Conservation (phyloP, 2,888 invertebrate species). For the Thymelicus lineola region DNA sequence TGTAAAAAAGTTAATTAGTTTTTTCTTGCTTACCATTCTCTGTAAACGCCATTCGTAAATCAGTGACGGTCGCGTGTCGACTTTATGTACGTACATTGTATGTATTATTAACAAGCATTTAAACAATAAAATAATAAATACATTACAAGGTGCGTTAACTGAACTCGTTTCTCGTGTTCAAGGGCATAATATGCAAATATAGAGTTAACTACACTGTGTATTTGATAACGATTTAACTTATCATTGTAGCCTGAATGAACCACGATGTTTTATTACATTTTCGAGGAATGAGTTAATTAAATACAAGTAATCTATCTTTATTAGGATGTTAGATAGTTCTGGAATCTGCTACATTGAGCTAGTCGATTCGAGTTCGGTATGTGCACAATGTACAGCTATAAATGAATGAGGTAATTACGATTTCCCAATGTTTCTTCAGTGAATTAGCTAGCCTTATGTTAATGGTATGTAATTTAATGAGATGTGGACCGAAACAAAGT, state of each 20-base stretch:
- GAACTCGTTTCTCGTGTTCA: constrained; percentile 28
- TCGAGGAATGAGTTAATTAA: neutral
- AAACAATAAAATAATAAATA: neutral
- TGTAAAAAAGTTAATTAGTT: constrained; percentile 35
- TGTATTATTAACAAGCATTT: constrained; percentile 2
- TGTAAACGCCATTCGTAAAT: constrained; percentile 34
- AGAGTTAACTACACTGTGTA: constrained; percentile 4
- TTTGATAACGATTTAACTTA: constrained; percentile 20
- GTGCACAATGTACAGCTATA: neutral
- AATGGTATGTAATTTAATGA: constrained; percentile 10
- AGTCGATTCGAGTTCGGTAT: neutral
- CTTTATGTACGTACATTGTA: neutral
- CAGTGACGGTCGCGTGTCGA: constrained; percentile 11
- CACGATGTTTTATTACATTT: neutral
- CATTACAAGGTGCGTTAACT: neutral
- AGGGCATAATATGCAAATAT: constrained; percentile 22
- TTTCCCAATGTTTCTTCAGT: neutral
- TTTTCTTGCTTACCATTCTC: constrained; percentile 36
- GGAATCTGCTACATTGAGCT: no score
- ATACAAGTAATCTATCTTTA: neutral
- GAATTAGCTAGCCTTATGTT: neutral
- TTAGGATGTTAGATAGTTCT: neutral
- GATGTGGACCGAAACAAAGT: constrained; percentile 6
- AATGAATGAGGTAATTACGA: neutral
- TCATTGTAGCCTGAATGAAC: constrained; percentile 3